phyloP scores from a whole-genome alignment of 2,113 vertebrate species.

The Saccopteryx leptura region DNA sequence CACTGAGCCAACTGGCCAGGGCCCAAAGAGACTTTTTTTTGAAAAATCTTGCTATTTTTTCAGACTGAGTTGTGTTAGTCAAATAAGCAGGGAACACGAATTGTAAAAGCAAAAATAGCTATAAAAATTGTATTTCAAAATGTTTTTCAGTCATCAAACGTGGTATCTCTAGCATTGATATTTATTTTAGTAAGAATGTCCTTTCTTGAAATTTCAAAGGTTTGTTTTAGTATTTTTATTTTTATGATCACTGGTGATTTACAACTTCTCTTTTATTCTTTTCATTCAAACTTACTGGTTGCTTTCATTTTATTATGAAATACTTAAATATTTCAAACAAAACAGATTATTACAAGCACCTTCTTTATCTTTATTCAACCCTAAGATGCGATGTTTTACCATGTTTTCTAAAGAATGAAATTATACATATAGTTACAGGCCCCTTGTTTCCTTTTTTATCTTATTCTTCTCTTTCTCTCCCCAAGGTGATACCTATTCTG shows the following conservation, averaged over 20 bases:
- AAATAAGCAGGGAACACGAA: slow-evolving; percentile 12
- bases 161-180: background rate
- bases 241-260: background rate
- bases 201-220: slow-evolving; percentile 20
- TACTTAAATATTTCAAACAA: slow-evolving; percentile 37
- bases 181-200: background rate
- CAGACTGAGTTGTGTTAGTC: background rate
- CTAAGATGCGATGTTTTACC: background rate
- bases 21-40: background rate
- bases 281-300: background rate
- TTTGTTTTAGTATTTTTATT: background rate
- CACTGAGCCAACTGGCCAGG: too few species aligned
- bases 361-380: slow-evolving; percentile 35
- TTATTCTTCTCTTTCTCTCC: background rate
- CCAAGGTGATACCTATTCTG: background rate
- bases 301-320: slow-evolving; percentile 40
- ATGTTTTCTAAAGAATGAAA: slow-evolving; percentile 51
- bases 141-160: slow-evolving; percentile 26
- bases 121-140: background rate
- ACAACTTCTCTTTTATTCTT: slow-evolving; percentile 12
- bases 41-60: slow-evolving; percentile 32
- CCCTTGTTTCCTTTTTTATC: background rate
- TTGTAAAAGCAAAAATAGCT: background rate
- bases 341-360: background rate
- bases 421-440: background rate